Base-by-base conservation (phyloP, 2,113 vertebrate species). In the Ictalurus punctatus region DNA sequence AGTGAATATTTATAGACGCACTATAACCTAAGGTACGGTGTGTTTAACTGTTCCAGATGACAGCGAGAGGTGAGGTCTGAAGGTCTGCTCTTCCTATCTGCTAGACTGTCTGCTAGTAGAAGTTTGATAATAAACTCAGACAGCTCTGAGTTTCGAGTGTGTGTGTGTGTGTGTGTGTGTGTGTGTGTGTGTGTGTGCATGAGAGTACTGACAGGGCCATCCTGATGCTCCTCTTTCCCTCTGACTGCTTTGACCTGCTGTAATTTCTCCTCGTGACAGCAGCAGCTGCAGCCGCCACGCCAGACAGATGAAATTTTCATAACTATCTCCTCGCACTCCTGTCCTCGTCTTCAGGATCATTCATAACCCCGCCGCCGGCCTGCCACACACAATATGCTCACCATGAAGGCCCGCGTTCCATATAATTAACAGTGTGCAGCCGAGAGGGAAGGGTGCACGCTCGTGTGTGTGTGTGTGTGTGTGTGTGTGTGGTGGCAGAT, bases 301-400 rank as follows among this genome's bases (percentile, higher is more conserved):
- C 96, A 98, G 98, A 99, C 98, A 97, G 97, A 99, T 99, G 97
- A 98, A 98, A 98, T 98, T 98, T 99, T 98, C 98, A 97, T 98
- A 99, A 99, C 97, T 97, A 97, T 97, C 98, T 98, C 97, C 97
- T 97, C 97, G 96, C 97, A 98, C 97, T 99, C 98, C 96, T 97
- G 95, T 97, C 93, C 97, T 98, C 98, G 98, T 97, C 97, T 98
- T 99, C 97, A 98, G 96, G 97, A 98, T 99, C 98, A 98, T 99
- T 98, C 98, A 99, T 98, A 97, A 98, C 97, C 97, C 95, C 96
- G 96, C 97, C 96, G 90, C 93, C 95, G 96, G 97, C 97, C 97
- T 98, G 97, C 97, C 97, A 98, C 96, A 98, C 97, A 99, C 98
- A 99, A 98, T 99, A 99, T 99, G 98, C 97, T 98, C 96, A 97